These are phyloP conservation scores for Saxicola maurus DNA, from an alignment of 2,797 vertebrate species.

Conservation along the genomic window DNA sequence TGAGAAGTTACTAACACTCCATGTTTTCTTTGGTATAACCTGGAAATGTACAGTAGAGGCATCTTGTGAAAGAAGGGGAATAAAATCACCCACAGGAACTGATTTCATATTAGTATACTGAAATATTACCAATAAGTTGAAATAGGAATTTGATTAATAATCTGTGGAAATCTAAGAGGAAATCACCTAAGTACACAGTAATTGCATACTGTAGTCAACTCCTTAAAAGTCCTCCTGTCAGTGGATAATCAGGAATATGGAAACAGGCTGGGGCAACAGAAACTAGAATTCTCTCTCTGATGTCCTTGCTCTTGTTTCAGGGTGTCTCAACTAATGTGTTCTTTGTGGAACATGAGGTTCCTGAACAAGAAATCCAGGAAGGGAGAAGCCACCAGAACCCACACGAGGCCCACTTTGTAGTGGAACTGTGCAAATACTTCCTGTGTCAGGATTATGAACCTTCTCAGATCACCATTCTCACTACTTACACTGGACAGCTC, in stretches of 20 bases:
- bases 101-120: neutral
- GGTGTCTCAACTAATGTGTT: conserved; percentile 85
- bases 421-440: conserved; percentile 86
- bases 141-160: neutral
- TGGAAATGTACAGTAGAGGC: neutral
- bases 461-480: conserved; percentile 93
- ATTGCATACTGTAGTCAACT: neutral
- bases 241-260: neutral
- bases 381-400: conserved; percentile 88
- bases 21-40: neutral
- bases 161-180: neutral
- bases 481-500: conserved; percentile 90
- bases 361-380: conserved; percentile 84
- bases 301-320: conserved; percentile 63
- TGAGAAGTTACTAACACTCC: neutral
- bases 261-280: neutral
- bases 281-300: neutral
- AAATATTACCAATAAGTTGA: neutral
- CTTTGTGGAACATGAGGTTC: conserved; percentile 85
- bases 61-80: neutral
- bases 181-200: neutral
- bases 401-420: conserved; percentile 87
- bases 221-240: neutral
- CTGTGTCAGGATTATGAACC: conserved; percentile 86
- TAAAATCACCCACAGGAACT: neutral